A percentile compares a stretch with the other conserved stretches of the same genome.
Evolutionary conservation across 2,888 invertebrate genomes (phyloP).

Genomic region (Catocala nupta): DNA sequence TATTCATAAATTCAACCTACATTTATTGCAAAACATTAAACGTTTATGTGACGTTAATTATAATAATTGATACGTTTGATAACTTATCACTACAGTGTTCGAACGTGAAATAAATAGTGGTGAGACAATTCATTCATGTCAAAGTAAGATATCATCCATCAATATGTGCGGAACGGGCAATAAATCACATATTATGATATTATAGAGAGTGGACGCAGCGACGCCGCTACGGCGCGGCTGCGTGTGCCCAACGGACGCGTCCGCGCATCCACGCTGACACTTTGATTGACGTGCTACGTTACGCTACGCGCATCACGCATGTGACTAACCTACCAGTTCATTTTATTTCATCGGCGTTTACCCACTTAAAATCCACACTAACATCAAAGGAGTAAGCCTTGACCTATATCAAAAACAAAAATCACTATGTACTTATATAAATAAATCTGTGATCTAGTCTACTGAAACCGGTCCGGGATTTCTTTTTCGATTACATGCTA

Average conservation of each 20-base stretch:
- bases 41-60: no score
- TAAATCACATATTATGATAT: conserved; percentile 33
- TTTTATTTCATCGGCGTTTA: conserved; percentile 66
- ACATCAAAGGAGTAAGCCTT: conserved; percentile 68
- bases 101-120: conserved; percentile 11
- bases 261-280: conserved; percentile 64
- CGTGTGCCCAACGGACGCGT: conserved; percentile 11
- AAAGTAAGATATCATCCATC: conserved; percentile 13
- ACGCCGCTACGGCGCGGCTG: conserved; percentile 16
- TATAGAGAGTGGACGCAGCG: conserved; percentile 2
- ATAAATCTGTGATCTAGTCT: conserved; percentile 30
- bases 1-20: background rate
- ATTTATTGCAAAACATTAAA: background rate
- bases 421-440: conserved; percentile 31
- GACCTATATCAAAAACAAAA: conserved; percentile 65
- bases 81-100: conserved; percentile 11
- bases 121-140: conserved; percentile 16
- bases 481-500: conserved; percentile 7
- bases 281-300: conserved; percentile 75
- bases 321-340: conserved; percentile 59
- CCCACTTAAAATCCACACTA: conserved; percentile 57
- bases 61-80: conserved; percentile 10
- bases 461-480: conserved; percentile 17
- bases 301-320: conserved; percentile 59
- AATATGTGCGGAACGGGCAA: conserved; percentile 19